These are phyloP conservation scores for Syngnathus acus DNA, from an alignment of 2,797 vertebrate genomes.

Conservation along the genomic window DNA sequence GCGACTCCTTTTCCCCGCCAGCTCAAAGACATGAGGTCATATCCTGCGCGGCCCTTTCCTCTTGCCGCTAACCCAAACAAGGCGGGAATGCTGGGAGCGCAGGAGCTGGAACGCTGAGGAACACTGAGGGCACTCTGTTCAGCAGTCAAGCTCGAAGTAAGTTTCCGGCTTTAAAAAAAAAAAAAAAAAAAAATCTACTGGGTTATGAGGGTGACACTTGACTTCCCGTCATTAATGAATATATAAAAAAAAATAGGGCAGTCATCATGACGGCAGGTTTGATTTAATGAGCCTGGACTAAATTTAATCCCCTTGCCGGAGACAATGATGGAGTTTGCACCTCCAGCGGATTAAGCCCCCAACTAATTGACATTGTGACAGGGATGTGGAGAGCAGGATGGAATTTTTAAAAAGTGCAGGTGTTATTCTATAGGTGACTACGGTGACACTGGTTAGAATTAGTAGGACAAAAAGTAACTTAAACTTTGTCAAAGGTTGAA, in stretches of 20 bases:
- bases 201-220: slow-evolving; percentile 1
- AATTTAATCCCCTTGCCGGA: slow-evolving; percentile 52
- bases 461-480: neutral
- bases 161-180: neutral
- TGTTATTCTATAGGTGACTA: neutral
- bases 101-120: slow-evolving; percentile 15
- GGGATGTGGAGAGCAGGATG: slow-evolving; percentile 5
- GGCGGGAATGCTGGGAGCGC: slow-evolving; percentile 52
- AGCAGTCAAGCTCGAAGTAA: slow-evolving; percentile 15
- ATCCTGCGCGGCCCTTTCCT: slow-evolving; percentile 75
- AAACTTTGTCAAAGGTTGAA: no score
- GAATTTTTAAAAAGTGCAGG: neutral
- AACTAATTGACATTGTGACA: slow-evolving; percentile 59
- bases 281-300: slow-evolving; percentile 57
- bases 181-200: neutral
- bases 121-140: slow-evolving; percentile 49
- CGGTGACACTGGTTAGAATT: neutral
- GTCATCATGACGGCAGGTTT: slow-evolving; percentile 36
- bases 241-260: neutral
- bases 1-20: slow-evolving; percentile 51
- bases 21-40: slow-evolving; percentile 74
- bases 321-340: slow-evolving; percentile 54
- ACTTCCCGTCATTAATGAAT: slow-evolving; percentile 8
- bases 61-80: slow-evolving; percentile 73
- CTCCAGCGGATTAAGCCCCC: slow-evolving; percentile 49